Percentiles rank a stretch among this genome's conserved stretches.
These are phyloP conservation scores for Heliconius erato DNA, from an alignment of 2,888 invertebrate genomes.

Conservation along the genomic window DNA sequence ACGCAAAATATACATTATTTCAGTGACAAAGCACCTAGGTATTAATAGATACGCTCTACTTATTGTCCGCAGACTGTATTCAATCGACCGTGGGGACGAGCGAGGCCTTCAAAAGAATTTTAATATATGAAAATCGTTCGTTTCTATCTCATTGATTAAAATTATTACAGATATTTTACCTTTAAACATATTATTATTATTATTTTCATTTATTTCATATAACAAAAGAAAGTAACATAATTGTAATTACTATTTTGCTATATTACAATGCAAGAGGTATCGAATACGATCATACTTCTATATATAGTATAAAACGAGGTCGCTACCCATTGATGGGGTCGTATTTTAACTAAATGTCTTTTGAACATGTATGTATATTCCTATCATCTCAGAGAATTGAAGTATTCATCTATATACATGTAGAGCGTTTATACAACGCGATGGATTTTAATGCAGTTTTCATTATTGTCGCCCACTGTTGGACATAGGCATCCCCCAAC, in stretches of 20 bases:
- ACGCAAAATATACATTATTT: not conserved
- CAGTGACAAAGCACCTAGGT: not conserved
- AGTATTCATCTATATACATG: too few species aligned
- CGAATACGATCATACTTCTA: too few species aligned
- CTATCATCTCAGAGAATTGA: too few species aligned
- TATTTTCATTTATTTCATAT: not conserved
- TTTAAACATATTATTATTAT: not conserved
- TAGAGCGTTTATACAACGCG: too few species aligned
- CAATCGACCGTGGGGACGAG: slow-evolving; percentile 22
- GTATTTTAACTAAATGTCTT: too few species aligned
- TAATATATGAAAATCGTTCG: not conserved
- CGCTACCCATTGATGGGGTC: not conserved
- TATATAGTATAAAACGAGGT: not conserved
- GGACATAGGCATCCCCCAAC: too few species aligned
- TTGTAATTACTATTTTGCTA: too few species aligned
- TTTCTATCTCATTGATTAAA: not conserved
- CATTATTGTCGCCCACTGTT: too few species aligned
- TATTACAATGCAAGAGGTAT: too few species aligned
- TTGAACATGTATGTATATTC: too few species aligned
- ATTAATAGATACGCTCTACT: slow-evolving; percentile 14
- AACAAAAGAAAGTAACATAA: too few species aligned
- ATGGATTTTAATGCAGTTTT: too few species aligned
- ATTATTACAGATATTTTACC: not conserved
- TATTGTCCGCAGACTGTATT: slow-evolving; percentile 8
- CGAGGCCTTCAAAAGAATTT: slow-evolving; percentile 15